Evolutionary conservation across 37 sponge, comb jelly and placozoan genomes (phyloP).

Genomic region (Crambe crambe): DNA sequence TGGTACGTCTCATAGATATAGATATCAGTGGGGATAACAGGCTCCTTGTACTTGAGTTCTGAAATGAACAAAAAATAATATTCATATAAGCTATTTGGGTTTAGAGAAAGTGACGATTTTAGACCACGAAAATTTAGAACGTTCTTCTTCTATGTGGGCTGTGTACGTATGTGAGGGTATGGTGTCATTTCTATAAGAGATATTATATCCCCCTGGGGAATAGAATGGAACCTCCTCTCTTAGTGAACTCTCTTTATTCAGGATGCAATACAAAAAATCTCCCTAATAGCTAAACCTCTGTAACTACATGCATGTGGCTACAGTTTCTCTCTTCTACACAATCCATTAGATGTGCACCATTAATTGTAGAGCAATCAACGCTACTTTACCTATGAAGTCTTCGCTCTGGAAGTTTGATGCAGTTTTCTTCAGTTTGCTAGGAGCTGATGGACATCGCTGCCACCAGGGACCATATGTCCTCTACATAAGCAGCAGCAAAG

Average conservation of each 20-base stretch:
- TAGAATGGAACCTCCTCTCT: too few species aligned
- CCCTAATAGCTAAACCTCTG: too few species aligned
- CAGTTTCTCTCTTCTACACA: too few species aligned
- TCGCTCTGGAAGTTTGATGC: constrained; percentile 30
- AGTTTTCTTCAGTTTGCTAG: constrained; percentile 12
- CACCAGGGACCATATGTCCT: constrained; percentile 78
- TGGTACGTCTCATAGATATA: constrained; percentile 65
- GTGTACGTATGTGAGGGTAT: background rate
- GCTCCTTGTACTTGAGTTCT: constrained; percentile 42
- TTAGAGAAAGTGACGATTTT: background rate
- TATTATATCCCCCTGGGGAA: too few species aligned
- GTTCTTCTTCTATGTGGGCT: background rate
- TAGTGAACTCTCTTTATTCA: too few species aligned
- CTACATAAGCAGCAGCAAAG: too few species aligned
- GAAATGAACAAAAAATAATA: too few species aligned
- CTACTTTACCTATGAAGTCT: constrained; percentile 70
- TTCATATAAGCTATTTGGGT: background rate
- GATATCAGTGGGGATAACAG: constrained; percentile 44
- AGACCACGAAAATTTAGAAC: background rate
- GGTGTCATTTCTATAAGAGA: too few species aligned
- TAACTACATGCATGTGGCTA: too few species aligned
- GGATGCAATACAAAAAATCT: too few species aligned
- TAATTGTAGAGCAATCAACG: too few species aligned
- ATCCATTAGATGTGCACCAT: too few species aligned
- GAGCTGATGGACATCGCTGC: constrained; percentile 49